phyloP scores from a whole-genome alignment of 2,113 vertebrate species.

The rabbit (Oryctolagus cuniculus) region mOryCun1.1 NC_091443.1:30367501-30368000 shows the following conservation, averaged over 20 bases:
- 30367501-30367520: conserved; percentile 21
- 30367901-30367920: conserved; percentile 64
- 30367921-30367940: conserved; percentile 39
- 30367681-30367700: conserved; percentile 23
- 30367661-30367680: conserved; percentile 59
- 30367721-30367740: conserved; percentile 59
- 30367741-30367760: conserved; percentile 53
- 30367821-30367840: conserved; percentile 73
- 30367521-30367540: conserved; percentile 46
- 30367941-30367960: conserved; percentile 73
- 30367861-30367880: conserved; percentile 68
- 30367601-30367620: not conserved
- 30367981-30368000: conserved; percentile 40
- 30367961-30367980: conserved; percentile 67
- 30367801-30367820: conserved; percentile 59
- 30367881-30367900: conserved; percentile 68
- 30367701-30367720: conserved; percentile 49
- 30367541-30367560: conserved; percentile 51
- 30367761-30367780: conserved; percentile 66
- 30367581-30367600: not conserved
- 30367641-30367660: conserved; percentile 28
- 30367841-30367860: conserved; percentile 78
- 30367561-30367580: not conserved
- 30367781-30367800: conserved; percentile 52
- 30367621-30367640: conserved; percentile 8